A percentile compares a stretch with the other conserved stretches of the same genome.
Conservation (phyloP, 2,113 vertebrate species). For the Geothlypis trichas region DNA sequence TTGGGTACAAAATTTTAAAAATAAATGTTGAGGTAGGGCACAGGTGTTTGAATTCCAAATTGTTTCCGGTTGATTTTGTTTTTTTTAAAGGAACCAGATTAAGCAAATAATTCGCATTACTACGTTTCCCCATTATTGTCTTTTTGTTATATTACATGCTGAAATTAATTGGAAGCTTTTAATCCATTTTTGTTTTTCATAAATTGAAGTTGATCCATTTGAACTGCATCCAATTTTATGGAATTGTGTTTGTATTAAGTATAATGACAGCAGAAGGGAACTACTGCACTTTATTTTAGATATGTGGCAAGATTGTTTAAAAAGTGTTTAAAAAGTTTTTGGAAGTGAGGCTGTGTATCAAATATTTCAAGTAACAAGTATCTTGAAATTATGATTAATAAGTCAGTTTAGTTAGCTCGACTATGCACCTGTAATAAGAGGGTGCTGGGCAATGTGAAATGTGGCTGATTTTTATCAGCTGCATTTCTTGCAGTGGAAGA, state of each 20-base stretch:
- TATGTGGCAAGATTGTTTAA: not conserved
- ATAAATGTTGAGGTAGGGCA: not conserved
- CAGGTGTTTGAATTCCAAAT: not conserved
- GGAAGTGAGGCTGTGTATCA: not conserved
- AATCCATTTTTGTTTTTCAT: not conserved
- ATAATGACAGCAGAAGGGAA: not conserved
- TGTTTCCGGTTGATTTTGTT: rapidly evolving
- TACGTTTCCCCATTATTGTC: not conserved
- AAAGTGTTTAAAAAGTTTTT: not conserved
- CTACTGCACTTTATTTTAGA: not conserved
- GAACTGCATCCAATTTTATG: not conserved
- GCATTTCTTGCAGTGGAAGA: not conserved
- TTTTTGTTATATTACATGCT: not conserved
- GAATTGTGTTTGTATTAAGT: not conserved
- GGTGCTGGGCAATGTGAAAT: not conserved
- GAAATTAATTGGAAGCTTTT: not conserved
- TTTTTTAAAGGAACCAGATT: not conserved
- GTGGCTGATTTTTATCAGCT: not conserved
- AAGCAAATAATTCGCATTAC: not conserved
- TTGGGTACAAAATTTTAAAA: not conserved
- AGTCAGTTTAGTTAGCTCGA: not conserved
- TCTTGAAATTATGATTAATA: not conserved
- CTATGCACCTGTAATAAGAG: not conserved
- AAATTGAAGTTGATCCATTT: not conserved
- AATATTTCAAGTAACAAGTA: not conserved